Percentiles rank a stretch among this genome's conserved stretches.
Conservation (phyloP, 35 echinoderm and acorn worm genomes). For the Anneissia japonica region DNA sequence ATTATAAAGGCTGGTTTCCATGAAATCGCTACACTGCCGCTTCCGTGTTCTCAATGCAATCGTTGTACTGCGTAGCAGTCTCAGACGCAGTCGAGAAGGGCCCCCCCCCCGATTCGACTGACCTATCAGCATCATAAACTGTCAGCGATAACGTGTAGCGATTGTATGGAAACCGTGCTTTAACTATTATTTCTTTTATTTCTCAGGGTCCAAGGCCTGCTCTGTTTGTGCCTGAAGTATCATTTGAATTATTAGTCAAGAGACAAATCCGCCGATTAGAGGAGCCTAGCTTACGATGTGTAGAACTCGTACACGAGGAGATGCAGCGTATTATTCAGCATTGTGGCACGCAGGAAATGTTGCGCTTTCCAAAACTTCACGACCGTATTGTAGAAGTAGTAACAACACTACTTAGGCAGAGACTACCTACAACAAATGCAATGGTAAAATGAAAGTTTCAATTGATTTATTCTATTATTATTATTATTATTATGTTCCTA, state of each 20-base stretch:
- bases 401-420: slow-evolving; percentile 59
- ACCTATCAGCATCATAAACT: too few species aligned
- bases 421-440: slow-evolving; percentile 76
- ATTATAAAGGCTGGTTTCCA: too few species aligned
- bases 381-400: slow-evolving; percentile 84
- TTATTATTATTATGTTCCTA: too few species aligned
- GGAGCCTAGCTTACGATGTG: slow-evolving; percentile 86
- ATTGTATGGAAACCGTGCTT: too few species aligned
- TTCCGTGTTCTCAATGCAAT: too few species aligned
- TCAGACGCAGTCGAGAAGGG: too few species aligned
- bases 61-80: too few species aligned
- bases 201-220: slow-evolving; percentile 94
- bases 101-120: too few species aligned
- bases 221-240: slow-evolving; percentile 95
- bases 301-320: slow-evolving; percentile 96
- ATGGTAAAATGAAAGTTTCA: slow-evolving; percentile 61
- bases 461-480: not conserved
- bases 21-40: too few species aligned
- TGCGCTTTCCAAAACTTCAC: slow-evolving; percentile 85
- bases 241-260: slow-evolving; percentile 93
- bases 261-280: slow-evolving; percentile 87
- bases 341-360: slow-evolving; percentile 85
- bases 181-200: not conserved
- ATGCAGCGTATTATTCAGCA: slow-evolving; percentile 98
- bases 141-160: too few species aligned